Evolutionary conservation across 2,888 invertebrate genomes (phyloP), one percentile per base, ranked within the genome.

Genomic region (Conomelus anceps): DNA sequence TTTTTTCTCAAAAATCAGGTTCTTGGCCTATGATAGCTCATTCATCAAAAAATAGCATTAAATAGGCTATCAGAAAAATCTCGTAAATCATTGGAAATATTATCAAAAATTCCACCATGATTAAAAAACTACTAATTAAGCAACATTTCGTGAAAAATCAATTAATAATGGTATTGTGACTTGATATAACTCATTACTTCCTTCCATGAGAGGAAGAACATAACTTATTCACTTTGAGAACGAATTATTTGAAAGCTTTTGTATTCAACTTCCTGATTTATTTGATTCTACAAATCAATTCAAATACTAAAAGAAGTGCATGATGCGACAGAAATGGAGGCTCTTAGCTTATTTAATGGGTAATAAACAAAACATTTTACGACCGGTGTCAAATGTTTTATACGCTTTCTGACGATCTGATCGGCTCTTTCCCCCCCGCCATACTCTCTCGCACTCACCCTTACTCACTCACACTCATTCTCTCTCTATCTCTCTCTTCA

Each of bases 391-490:
- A 63, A 63, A 63, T 63, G 63, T 63, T 63, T 63, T 63, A 63
- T 63, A 63, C 63, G 63, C 63, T 63, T 63, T 85, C 84, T 88
- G 23, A 23, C 22, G 24, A 84, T 41, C 86, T 23, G 85, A 24
- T 29, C 24, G 11, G 22, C 86, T 22, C 63, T 85, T 41, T 23
- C 89, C 88, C 85, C 89, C 89, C 86, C 88, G 23, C 84, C 84
- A 13, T 26, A 24, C 91, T 90, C 91, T 91, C 90, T 88, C 90
- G 88, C 88, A 22, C 63, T n/a, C 7, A 3, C 13, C n/a, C 34
- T 34, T 34, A 17, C 13, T 13, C 34, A 17, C 34, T 6, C 13
- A 9, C 34, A 17, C 34, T 6, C 13, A 9, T 17, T 9, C 17
- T 34, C 34, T 34, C 11, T 34, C 17, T 34, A 9, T 41, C 41